These are phyloP conservation scores for Ladona fulva DNA, from an alignment of 1,140 invertebrate species.

Conservation along the genomic window DNA sequence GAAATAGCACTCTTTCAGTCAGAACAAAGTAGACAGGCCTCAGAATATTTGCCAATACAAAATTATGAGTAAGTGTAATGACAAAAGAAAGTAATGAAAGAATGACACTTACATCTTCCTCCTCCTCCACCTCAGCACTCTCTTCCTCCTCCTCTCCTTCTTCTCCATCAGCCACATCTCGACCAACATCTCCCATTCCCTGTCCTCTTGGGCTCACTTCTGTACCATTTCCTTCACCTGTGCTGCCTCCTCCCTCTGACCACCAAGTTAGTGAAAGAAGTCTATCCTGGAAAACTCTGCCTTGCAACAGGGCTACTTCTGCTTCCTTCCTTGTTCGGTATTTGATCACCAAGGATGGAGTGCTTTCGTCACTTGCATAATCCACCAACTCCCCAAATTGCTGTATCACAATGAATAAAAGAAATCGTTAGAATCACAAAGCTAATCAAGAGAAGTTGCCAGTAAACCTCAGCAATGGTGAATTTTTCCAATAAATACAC, in stretches of 20 bases:
- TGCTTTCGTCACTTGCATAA: slow-evolving; percentile 53
- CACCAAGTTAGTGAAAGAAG: slow-evolving; percentile 36
- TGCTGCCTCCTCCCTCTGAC: neutral
- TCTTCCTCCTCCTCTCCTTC: slow-evolving; percentile 37
- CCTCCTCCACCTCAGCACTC: slow-evolving; percentile 36
- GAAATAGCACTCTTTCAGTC: too few species aligned
- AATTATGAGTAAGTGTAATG: too few species aligned
- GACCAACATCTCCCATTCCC: neutral
- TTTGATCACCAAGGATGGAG: slow-evolving; percentile 57
- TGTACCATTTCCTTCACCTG: neutral
- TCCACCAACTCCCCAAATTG: slow-evolving; percentile 63
- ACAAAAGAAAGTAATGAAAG: too few species aligned
- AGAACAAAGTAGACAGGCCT: too few species aligned
- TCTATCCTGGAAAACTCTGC: slow-evolving; percentile 53
- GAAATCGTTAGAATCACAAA: slow-evolving; percentile 12
- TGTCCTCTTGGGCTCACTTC: neutral
- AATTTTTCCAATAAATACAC: neutral
- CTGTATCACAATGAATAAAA: slow-evolving; percentile 35
- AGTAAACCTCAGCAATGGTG: neutral
- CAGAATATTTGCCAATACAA: too few species aligned
- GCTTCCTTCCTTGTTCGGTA: slow-evolving; percentile 65
- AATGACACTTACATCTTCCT: slow-evolving; percentile 30
- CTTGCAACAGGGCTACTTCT: slow-evolving; percentile 55
- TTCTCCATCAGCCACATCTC: slow-evolving; percentile 25
- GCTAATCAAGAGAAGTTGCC: neutral